Base-by-base conservation (phyloP, 2,113 vertebrate genomes). In the Lepisosteus osseus region DNA sequence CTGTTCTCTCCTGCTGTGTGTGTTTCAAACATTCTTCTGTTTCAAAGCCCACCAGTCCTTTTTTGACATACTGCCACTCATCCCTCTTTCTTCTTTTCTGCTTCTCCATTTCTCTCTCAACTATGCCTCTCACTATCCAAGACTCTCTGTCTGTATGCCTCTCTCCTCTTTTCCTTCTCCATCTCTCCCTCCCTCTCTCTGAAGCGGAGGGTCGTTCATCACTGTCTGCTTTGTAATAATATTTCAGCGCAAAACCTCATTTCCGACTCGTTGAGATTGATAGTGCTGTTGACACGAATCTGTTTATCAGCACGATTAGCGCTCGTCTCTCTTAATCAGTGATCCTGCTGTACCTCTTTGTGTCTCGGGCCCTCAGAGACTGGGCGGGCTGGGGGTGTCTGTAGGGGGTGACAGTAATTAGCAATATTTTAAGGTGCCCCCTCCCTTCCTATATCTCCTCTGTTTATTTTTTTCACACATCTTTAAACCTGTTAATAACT, bases 151-250 rank as follows among this genome's bases (percentile, higher is more conserved):
- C 59, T 44, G 5, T 51, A 13, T 66, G 40, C n/a, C 15, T 15
- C 7, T 7, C 65, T 54, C 44, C 15, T 45, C 14, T 2, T 67
- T 5, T 51, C 45, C 9, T 15, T 67, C 45, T 17, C 45, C 3
- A 69, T 72, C 71, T 68, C 77, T 54, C 75, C 66, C 75, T 75
- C 47, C 67, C 17, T 63, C 42, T 4, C 8, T 72, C 56, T 59
- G 56, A 59, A 59, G n/a, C 69, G 67, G 67, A 71, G 71, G 72
- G 85, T 90, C 91, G 67, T 93, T 88, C 85, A 89, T 93, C 91
- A 93, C 88, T 92, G 91, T 92, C 91, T 91, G 85, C 81, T 92
- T 93, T 90, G 85, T 91, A 93, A 93, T 93, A 90, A 87, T 90
- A 91, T 93, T 93, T 90, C 85, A 86, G 86, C 88, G 86, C 88